Base-by-base conservation (phyloP, 1,140 invertebrate species). In the Eurosta solidaginis region DNA sequence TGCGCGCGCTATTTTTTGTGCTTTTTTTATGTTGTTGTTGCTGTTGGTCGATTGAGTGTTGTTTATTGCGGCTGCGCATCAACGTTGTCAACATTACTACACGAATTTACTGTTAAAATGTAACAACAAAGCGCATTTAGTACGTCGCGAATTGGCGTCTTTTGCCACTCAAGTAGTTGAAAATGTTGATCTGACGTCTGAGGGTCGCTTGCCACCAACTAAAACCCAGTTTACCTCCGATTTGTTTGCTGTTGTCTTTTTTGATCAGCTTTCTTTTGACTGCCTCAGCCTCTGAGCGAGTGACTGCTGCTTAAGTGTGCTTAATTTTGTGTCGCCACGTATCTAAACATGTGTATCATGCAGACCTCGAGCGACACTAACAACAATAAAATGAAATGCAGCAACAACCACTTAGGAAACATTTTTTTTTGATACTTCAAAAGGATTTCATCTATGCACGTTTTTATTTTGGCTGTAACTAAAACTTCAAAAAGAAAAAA, bases 281-380 rank as follows among this genome's bases (percentile, higher is more conserved):
- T n/a, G n/a, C 7, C 1, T 20, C 36, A 3, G 1, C 59, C 27
- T 7, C n/a, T 22, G 1, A 2, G n/a, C 59, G 12, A 2, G n/a
- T n/a, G 4, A 33, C 33, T 6, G 20, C 40, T 45, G 50, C 25
- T 78, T 78, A 79, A 76, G 74, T 79, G 78, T 73, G 42, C 49
- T 63, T 82, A 82, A 83, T 81, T 85, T 84, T 81, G 83, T 85
- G 84, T 85, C 84, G 84, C 81, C 82, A 82, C 75, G 81, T 83
- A 83, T 83, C 82, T 81, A 79, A 84, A 85, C 84, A 85, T 85
- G 84, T 85, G 84, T 85, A 85, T 85, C 84, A 79, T 27, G 74
- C 40, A 42, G 45, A 47, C 45, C 45, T 47, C 27, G 12, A 20
- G 22, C 22, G 52, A 25, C 52, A 59, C 22, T 22, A 20, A 59